Percentiles rank a stretch among this genome's conserved stretches.
These are phyloP conservation scores for Calephelis nemesis DNA, from an alignment of 1,140 invertebrate genomes.

Conservation along the genomic window DNA sequence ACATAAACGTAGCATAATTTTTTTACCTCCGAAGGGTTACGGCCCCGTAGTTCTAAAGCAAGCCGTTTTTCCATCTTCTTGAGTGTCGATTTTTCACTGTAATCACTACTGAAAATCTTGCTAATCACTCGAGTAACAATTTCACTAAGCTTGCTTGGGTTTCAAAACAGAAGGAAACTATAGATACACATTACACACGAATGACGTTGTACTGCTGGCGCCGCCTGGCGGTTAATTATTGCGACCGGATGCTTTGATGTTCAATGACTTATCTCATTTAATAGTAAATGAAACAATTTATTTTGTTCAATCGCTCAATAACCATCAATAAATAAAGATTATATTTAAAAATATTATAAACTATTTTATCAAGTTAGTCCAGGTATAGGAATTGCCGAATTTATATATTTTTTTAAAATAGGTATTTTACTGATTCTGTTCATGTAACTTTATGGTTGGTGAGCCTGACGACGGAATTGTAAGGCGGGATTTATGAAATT, in stretches of 20 bases:
- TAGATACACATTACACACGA: slow-evolving; percentile 73
- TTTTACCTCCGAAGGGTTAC: slow-evolving; percentile 90
- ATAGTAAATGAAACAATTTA: background rate
- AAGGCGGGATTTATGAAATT: too few relatives aligned
- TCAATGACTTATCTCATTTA: slow-evolving; percentile 43
- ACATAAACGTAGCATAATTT: slow-evolving; percentile 59
- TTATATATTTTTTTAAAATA: background rate
- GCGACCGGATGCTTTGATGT: slow-evolving; percentile 52
- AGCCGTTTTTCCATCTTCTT: slow-evolving; percentile 93
- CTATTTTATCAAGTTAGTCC: background rate
- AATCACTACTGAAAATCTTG: slow-evolving; percentile 53
- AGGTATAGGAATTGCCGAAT: background rate
- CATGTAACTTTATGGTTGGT: too few relatives aligned
- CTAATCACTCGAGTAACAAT: slow-evolving; percentile 67
- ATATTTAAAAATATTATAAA: background rate
- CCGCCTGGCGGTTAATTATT: slow-evolving; percentile 57
- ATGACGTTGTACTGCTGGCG: slow-evolving; percentile 70
- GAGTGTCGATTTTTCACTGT: slow-evolving; percentile 51
- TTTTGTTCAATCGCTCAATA: too few relatives aligned
- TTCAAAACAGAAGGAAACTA: slow-evolving; percentile 79
- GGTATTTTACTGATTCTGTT: too few relatives aligned
- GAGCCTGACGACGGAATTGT: too few relatives aligned
- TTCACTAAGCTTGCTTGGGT: slow-evolving; percentile 78
- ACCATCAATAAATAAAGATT: background rate
- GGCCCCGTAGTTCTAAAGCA: slow-evolving; percentile 92